phyloP scores from a whole-genome alignment of 2,888 invertebrate species.

The Drosophila ochracea region DNA sequence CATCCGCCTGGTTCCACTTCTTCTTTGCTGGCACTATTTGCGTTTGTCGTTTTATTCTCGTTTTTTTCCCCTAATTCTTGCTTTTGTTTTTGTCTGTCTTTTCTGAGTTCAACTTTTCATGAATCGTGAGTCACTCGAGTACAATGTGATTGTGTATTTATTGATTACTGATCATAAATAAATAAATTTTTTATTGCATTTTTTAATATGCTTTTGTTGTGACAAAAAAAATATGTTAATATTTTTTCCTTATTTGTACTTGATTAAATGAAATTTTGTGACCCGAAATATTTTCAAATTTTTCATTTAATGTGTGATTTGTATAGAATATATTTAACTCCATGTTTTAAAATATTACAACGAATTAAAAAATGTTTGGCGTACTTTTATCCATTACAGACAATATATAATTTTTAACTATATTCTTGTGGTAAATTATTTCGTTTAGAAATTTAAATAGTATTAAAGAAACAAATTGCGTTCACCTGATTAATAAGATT shows the following conservation, averaged over 20 bases:
- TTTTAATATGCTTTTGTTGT: not conserved
- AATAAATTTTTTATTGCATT: not conserved
- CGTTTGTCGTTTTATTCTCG: constrained; percentile 8
- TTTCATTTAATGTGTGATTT: not conserved
- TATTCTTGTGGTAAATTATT: no score
- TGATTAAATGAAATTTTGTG: not conserved
- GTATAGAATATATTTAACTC: no score
- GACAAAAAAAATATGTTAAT: not conserved
- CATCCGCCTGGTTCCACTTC: constrained; percentile 11
- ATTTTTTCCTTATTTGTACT: not conserved
- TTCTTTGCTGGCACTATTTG: constrained; percentile 22
- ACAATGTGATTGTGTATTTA: not conserved
- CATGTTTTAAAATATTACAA: no score
- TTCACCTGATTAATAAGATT: no score
- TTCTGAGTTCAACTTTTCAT: constrained; percentile 12
- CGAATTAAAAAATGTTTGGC: no score
- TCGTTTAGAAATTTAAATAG: no score
- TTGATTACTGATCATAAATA: constrained; percentile 1
- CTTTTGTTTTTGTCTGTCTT: constrained; percentile 29
- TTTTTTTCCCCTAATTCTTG: not conserved
- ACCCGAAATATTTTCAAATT: not conserved
- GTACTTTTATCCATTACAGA: no score
- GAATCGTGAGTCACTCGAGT: constrained; percentile 35
- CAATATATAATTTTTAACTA: no score
- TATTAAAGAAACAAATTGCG: no score